Evolutionary conservation across 2,113 vertebrate species (phyloP).

Genomic region (Myiopsitta monachus): DNA sequence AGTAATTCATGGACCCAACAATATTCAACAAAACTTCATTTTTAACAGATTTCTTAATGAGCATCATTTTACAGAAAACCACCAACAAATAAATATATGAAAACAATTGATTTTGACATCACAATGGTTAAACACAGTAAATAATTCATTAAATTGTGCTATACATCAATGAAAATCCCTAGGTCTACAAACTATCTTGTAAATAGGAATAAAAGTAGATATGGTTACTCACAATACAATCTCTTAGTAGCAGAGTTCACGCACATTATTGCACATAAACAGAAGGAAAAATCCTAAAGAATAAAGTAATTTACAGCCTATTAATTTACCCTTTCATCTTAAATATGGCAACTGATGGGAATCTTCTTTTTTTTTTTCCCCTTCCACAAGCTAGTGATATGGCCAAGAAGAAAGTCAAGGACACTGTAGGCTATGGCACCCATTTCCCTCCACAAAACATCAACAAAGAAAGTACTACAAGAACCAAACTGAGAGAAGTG

Average conservation of each 20-base stretch:
- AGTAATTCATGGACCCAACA: slow-evolving; percentile 60
- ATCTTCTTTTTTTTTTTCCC: slow-evolving; percentile 18
- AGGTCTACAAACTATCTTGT: slow-evolving; percentile 75
- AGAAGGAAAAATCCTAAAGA: slow-evolving; percentile 64
- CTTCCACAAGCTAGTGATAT: slow-evolving; percentile 5
- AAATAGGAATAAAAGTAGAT: slow-evolving; percentile 74
- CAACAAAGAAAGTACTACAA: background rate
- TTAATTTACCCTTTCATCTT: slow-evolving; percentile 66
- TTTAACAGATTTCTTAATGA: slow-evolving; percentile 67
- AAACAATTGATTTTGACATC: slow-evolving; percentile 74
- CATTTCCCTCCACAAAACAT: background rate
- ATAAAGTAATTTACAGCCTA: slow-evolving; percentile 71
- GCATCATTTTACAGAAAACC: slow-evolving; percentile 57
- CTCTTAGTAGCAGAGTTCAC: slow-evolving; percentile 73
- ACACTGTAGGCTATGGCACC: background rate
- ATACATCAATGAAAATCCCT: slow-evolving; percentile 75
- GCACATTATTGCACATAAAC: slow-evolving; percentile 78
- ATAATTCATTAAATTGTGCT: slow-evolving; percentile 80
- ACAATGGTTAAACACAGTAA: slow-evolving; percentile 78
- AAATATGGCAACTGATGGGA: slow-evolving; percentile 63
- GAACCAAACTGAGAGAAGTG: background rate
- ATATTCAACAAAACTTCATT: slow-evolving; percentile 62
- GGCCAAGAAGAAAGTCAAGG: background rate
- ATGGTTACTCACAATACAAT: slow-evolving; percentile 75
- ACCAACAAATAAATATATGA: slow-evolving; percentile 69